Conservation (phyloP, 2,113 vertebrate genomes). For the Proteles cristata region DNA sequence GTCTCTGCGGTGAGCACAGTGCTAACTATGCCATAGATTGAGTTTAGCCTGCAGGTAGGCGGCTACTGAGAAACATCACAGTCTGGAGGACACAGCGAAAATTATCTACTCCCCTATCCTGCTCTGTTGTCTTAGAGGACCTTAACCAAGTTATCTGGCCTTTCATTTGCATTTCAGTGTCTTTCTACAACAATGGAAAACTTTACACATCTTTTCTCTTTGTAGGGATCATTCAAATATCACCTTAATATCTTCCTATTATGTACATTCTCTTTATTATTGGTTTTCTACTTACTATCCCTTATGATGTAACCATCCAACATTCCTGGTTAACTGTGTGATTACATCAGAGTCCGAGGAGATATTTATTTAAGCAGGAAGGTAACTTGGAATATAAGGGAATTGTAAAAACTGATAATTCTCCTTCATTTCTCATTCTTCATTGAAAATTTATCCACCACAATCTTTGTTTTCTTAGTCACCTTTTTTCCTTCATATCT, state of each 20-base stretch:
- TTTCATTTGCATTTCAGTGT: neutral
- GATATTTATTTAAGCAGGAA: slow-evolving; percentile 9
- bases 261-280: neutral
- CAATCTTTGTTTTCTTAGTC: neutral
- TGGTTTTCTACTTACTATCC: slow-evolving; percentile 22
- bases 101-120: neutral
- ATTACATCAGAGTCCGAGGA: slow-evolving; percentile 17
- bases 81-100: slow-evolving; percentile 12
- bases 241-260: slow-evolving; percentile 28
- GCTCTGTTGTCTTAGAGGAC: neutral
- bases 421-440: slow-evolving; percentile 33
- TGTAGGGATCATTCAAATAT: neutral
- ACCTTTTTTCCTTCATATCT: neutral
- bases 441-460: neutral
- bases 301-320: neutral
- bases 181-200: neutral
- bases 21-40: neutral
- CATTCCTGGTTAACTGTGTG: neutral
- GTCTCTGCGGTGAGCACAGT: neutral
- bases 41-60: slow-evolving; percentile 45
- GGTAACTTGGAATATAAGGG: neutral
- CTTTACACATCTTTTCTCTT: neutral
- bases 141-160: slow-evolving; percentile 50
- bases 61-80: neutral
- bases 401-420: neutral